Evolutionary conservation across 1,140 invertebrate genomes (phyloP), one percentile per base, ranked within the genome.

Genomic region (Ceratina calcarata): DNA sequence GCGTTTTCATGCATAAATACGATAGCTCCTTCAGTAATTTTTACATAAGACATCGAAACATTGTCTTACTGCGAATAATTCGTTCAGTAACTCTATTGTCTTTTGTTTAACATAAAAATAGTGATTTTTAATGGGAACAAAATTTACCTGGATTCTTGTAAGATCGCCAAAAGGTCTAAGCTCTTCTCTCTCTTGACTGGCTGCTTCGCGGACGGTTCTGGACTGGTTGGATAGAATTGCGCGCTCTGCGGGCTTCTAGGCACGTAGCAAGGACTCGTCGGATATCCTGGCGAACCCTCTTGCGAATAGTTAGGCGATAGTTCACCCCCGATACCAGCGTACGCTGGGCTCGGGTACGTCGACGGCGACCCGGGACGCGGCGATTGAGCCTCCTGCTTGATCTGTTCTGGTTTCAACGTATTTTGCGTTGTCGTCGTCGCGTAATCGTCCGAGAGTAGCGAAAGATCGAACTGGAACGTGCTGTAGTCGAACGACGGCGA

Each of bases 391-490:
- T 93, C 92, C 68, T 92, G 91, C 64, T 93, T 93, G 74, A 93
- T 93, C 57, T 93, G 92, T 62, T 89, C 71, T 27, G 88, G 74
- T 74, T 93, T 92, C 18, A 93, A 66, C 8, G 70, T 85, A 49
- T 51, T 87, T 55, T 92, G 91, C 3, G 78, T 53, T 51, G 58
- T 89, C 8, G 78, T 53, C 10, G 79, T 91, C 81, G 94, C 94
- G 86, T 91, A 93, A 86, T 91, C 93, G 84, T 94, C 94, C 80
- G 96, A 95, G 81, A 97, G 93, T 37, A 97, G 94, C 51, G 96
- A 97, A 86, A 96, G 89, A 90, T 96, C 96, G 89, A 96, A 96
- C 81, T 95, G 95, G 87, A 95, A 95, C 62, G 94, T 93, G 81
- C 93, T 95, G 91, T 95, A 95, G 87, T 95, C 94, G 87, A 94